phyloP scores from a whole-genome alignment of 64 coral and sea anemone genomes.

The Actinia equina region DNA sequence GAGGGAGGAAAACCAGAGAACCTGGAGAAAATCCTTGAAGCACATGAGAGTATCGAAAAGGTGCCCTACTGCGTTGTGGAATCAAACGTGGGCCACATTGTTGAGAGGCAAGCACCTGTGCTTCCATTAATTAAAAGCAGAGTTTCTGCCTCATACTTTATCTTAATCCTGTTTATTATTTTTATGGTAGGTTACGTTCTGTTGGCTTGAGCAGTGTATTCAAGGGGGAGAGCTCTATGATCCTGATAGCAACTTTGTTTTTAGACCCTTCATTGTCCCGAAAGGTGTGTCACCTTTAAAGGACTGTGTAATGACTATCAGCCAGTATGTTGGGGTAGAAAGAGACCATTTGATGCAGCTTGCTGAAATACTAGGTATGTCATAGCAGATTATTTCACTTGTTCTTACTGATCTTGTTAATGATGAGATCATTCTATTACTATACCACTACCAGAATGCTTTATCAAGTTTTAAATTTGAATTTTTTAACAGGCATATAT shows the following conservation, averaged over 20 bases:
- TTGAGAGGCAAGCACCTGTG: too few species aligned
- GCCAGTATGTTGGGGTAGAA: conserved; percentile 78
- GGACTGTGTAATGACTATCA: conserved; percentile 84
- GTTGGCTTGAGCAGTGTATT: conserved; percentile 88
- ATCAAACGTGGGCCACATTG: too few species aligned
- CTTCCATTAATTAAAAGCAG: too few species aligned
- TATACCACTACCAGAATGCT: too few species aligned
- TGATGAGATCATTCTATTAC: too few species aligned
- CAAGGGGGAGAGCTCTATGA: conserved; percentile 50
- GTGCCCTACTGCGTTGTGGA: too few species aligned
- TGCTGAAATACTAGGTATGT: conserved; percentile 82
- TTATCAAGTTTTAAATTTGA: too few species aligned
- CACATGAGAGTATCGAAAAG: too few species aligned
- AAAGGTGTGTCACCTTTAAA: conserved; percentile 41
- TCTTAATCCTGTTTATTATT: conserved; percentile 8
- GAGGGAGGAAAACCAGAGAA: too few species aligned
- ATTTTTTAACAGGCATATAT: too few species aligned
- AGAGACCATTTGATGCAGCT: conserved; percentile 92
- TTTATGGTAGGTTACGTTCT: conserved; percentile 75
- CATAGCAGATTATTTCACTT: neutral
- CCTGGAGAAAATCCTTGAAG: too few species aligned
- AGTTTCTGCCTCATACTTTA: neutral
- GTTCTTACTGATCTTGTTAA: too few species aligned
- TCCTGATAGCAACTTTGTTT: conserved; percentile 64
- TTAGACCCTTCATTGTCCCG: conserved; percentile 64